Evolutionary conservation across 92 coral and sea anemone species (phyloP).

Genomic region (Parazoanthus swiftii): DNA sequence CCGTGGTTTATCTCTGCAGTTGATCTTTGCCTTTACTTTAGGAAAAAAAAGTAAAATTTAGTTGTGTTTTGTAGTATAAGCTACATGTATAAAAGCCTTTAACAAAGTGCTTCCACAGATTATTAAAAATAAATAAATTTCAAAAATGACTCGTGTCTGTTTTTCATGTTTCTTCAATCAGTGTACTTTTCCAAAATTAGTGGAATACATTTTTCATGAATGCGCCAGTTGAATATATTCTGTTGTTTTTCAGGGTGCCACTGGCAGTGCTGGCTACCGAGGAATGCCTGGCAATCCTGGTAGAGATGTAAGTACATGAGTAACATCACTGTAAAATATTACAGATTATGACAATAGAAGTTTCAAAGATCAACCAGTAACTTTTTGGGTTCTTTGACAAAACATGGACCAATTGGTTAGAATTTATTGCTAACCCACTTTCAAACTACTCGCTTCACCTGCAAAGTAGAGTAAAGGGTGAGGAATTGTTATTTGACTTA

Average conservation of each 20-base stretch:
- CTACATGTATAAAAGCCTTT: too few species aligned
- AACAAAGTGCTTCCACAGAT: too few species aligned
- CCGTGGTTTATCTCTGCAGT: too few species aligned
- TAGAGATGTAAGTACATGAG: conserved; percentile 2
- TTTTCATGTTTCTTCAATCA: not conserved
- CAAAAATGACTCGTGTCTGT: too few species aligned
- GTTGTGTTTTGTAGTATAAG: too few species aligned
- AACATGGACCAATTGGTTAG: not conserved
- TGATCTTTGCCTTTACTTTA: too few species aligned
- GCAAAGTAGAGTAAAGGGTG: not conserved
- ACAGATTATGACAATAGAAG: too few species aligned
- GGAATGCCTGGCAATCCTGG: conserved; percentile 32
- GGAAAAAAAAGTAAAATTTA: too few species aligned
- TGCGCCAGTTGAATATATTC: not conserved
- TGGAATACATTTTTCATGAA: not conserved
- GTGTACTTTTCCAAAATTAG: not conserved
- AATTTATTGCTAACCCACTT: too few species aligned
- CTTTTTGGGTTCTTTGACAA: not conserved
- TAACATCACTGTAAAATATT: too few species aligned
- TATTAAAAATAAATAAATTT: too few species aligned
- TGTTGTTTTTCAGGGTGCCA: conserved; percentile 1
- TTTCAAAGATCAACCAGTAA: not conserved
- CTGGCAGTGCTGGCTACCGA: conserved; percentile 1
- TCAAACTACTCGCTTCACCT: not conserved
- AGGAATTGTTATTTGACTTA: too few species aligned